A percentile compares a stretch with the other conserved stretches of the same genome.
These are phyloP conservation scores for Columbina picui DNA, from an alignment of 2,113 vertebrate genomes.

Conservation along the genomic window DNA sequence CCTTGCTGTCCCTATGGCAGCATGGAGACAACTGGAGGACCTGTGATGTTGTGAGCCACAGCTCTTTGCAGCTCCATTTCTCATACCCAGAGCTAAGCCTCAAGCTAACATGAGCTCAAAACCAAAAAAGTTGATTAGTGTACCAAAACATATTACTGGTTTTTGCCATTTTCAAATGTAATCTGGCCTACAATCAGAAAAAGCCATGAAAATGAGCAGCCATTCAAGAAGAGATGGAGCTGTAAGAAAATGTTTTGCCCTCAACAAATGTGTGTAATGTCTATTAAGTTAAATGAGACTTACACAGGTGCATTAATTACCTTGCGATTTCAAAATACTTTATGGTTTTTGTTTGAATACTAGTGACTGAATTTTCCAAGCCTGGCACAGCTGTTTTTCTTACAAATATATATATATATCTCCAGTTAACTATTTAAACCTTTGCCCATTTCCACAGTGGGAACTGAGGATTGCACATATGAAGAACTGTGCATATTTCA, in stretches of 20 bases:
- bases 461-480: background rate
- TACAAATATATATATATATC: background rate
- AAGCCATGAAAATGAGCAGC: background rate
- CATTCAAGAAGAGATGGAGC: background rate
- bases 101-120: background rate
- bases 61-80: background rate
- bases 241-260: background rate
- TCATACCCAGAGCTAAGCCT: background rate
- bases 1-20: accelerated
- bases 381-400: background rate
- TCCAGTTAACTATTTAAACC: background rate
- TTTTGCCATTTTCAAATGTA: background rate
- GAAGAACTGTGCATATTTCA: background rate
- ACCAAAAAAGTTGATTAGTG: background rate
- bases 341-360: background rate
- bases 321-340: background rate
- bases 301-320: background rate
- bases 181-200: background rate
- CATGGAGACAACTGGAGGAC: accelerated
- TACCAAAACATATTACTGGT: background rate
- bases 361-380: background rate
- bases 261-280: background rate
- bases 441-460: background rate
- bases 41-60: accelerated
- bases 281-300: background rate